A percentile compares a stretch with the other conserved stretches of the same genome.
These are phyloP conservation scores for Papilio glaucus DNA, from an alignment of 1,140 invertebrate genomes.

Conservation along the genomic window DNA sequence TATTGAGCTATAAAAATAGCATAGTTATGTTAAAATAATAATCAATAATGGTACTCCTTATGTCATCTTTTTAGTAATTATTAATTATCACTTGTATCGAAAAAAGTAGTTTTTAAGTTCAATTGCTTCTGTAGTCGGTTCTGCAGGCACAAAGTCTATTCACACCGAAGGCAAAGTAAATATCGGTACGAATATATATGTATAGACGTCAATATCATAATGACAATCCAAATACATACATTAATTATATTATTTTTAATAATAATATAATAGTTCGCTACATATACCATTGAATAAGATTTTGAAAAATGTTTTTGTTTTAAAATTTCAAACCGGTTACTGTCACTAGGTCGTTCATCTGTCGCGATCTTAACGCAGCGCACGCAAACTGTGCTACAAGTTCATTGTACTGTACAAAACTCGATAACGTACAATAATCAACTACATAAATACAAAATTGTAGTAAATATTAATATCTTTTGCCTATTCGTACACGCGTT, in stretches of 20 bases:
- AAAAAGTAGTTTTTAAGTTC: too few relatives aligned
- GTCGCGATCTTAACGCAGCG: background rate
- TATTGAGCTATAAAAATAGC: background rate
- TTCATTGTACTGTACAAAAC: conserved; percentile 2
- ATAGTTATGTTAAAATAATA: background rate
- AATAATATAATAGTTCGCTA: too few relatives aligned
- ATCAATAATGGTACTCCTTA: background rate
- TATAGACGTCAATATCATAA: too few relatives aligned
- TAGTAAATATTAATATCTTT: background rate
- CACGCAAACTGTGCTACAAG: background rate
- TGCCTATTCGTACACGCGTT: background rate
- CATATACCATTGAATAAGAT: too few relatives aligned
- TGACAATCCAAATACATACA: too few relatives aligned
- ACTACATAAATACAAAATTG: background rate
- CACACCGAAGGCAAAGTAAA: too few relatives aligned
- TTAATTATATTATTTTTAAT: too few relatives aligned
- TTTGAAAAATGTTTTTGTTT: background rate
- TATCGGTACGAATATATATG: too few relatives aligned
- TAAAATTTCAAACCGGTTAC: background rate
- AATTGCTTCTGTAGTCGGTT: too few relatives aligned
- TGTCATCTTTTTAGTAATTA: too few relatives aligned
- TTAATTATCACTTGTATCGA: too few relatives aligned
- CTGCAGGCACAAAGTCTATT: too few relatives aligned
- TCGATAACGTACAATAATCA: conserved; percentile 4
- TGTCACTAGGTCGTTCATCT: background rate